Evolutionary conservation across 1,140 invertebrate species (phyloP).

Genomic region (Lasioglossum albipes): DNA sequence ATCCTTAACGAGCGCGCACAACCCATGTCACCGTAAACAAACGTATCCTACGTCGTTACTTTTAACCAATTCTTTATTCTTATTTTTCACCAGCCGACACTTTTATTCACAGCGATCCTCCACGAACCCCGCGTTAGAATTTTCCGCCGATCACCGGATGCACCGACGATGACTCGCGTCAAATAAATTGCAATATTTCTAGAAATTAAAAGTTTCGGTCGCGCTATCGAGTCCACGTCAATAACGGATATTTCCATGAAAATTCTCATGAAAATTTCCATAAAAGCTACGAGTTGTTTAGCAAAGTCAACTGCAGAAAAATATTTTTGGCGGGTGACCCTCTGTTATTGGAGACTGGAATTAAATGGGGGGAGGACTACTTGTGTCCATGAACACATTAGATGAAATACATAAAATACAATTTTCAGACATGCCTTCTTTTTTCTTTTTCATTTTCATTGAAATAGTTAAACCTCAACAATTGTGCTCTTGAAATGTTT

Average conservation of each 20-base stretch:
- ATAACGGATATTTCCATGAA: constrained; percentile 27
- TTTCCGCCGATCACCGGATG: constrained; percentile 2
- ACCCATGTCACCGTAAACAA: neutral
- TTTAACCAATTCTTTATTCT: neutral
- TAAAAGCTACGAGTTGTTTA: too few relatives aligned
- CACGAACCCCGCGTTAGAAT: constrained; percentile 19
- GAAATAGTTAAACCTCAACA: too few relatives aligned
- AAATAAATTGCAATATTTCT: constrained; percentile 38
- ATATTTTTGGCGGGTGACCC: too few relatives aligned
- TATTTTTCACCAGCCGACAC: neutral
- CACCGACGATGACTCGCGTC: constrained; percentile 21
- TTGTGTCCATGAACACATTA: too few relatives aligned
- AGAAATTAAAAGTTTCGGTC: constrained; percentile 26
- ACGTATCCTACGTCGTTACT: neutral
- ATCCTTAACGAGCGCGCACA: constrained; percentile 13
- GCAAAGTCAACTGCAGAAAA: neutral
- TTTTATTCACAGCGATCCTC: constrained; percentile 29
- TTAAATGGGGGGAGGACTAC: too few relatives aligned
- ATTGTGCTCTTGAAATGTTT: too few relatives aligned
- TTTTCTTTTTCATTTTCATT: too few relatives aligned
- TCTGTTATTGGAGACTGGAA: too few relatives aligned
- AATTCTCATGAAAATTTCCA: neutral
- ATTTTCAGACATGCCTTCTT: too few relatives aligned
- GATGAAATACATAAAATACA: too few relatives aligned
- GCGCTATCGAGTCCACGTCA: constrained; percentile 12